Base-by-base conservation (phyloP, 1,140 invertebrate species). In the Paralvinella palmiformis region DNA sequence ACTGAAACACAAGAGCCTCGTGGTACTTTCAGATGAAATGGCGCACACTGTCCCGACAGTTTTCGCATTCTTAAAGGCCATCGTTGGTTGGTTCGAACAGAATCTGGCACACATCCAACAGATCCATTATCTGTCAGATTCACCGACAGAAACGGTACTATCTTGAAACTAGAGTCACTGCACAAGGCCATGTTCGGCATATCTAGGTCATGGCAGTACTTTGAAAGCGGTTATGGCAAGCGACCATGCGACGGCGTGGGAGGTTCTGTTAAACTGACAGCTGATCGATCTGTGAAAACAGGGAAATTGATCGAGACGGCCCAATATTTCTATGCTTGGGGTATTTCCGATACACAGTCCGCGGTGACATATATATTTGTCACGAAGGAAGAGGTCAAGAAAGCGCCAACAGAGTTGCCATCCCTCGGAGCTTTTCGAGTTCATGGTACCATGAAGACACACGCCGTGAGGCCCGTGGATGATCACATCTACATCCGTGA, bases 401-500 rank as follows among this genome's bases (percentile, higher is more conserved):
- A 48, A 48, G 45, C 45, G 45, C 27, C 45, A 1, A 4, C 45
- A 48, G 45, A 48, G 45, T 7, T 48, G 45, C 4, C 45, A 48
- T 6, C 45, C 45, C 45, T 48, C 45, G 45, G 45, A 7, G 13
- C 45, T 48, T n/a, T 48, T 48, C 20, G 45, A 48, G 45, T 52
- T 1, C 15, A 52, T 2, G 48, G 2, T 20, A 52, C 48, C 7
- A 52, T 52, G 6, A 52, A 52, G 2, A 52, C 37, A 15, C 48
- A 52, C 48, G 48, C 48, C 17, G 15, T 52, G 48, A 52, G 24
- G 48, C 48, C 48, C 24, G 48, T 52, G 2, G 48, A 52, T 15
- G 48, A 52, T 52, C 48, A 20, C 48, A 52, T 52, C 10, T 52
- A 48, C 44, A 48, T 10, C 44, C 44, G 44, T 48, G 10, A 48